Evolutionary conservation across 2,113 vertebrate genomes (phyloP), one percentile per base, ranked within the genome.

Genomic region (Centropus bengalensis): DNA sequence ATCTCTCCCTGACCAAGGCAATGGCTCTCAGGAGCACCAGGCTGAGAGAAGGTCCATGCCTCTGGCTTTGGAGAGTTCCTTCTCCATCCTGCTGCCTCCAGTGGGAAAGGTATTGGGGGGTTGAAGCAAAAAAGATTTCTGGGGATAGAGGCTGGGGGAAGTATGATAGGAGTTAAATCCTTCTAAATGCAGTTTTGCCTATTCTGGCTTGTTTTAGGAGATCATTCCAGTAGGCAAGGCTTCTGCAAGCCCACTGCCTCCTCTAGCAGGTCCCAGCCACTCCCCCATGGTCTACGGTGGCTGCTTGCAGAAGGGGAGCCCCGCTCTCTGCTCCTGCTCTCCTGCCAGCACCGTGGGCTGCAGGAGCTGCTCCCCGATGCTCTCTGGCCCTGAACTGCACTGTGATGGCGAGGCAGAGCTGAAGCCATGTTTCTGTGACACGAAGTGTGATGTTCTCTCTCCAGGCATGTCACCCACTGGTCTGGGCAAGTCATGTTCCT

Each of bases 401-500:
- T 28, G 51, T 26, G 27, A 14, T 27, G 27, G 26, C 26, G 23
- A 54, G 14, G 52, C 26, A 28, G 14, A 54, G 27, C 52, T 28
- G 27, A 54, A 27, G 52, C 52, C 8, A 16, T 15, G 14, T 54
- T 23, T 54, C 52, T 27, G 26, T 15, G 13, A 54, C 52, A 28
- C 14, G 42, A 45, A 55, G 5, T 16, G 20, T 2, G 8, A 6
- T 36, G 38, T 77, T 81, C 52, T 26, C 19, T 75, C 36, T 71
- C 24, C 6, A 6, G 10, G 1, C 3, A 0, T 2, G 1, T 45
- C 30, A 54, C 5, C 64, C 9, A 2, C 20, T 8, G 1, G 14
- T 67, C 23, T 3, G 5, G 55, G 38, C 28, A 38, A 42, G n/a
- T 22, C 21, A 1, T 19, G 10, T 60, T 63, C 40, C 49, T 56